These are phyloP conservation scores for Xiphorhynchus erythropygius DNA, from an alignment of 2,797 vertebrate genomes.

Conservation along the genomic window DNA sequence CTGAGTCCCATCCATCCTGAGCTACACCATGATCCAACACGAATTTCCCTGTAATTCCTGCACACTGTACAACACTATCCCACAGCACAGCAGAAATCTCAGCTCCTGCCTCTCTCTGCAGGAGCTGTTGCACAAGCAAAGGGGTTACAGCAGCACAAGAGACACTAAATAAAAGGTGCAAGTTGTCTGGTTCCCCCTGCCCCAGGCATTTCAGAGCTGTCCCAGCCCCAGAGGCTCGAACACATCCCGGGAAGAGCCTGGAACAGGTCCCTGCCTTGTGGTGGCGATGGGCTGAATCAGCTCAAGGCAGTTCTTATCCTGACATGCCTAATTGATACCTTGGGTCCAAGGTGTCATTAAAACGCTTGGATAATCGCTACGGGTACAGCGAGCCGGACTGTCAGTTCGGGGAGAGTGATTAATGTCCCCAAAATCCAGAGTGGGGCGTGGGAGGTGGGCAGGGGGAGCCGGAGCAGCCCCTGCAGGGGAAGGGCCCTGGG, in stretches of 20 bases:
- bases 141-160: not conserved
- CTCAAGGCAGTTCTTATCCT: slow-evolving; percentile 73
- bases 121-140: not conserved
- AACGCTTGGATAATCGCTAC: slow-evolving; percentile 69
- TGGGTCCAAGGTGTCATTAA: slow-evolving; percentile 74
- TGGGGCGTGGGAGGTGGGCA: not conserved
- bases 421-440: slow-evolving; percentile 49
- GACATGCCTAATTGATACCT: slow-evolving; percentile 79
- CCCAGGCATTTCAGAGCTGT: not conserved
- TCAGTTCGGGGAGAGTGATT: slow-evolving; percentile 47
- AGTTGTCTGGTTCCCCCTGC: not conserved
- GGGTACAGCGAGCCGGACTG: slow-evolving; percentile 44
- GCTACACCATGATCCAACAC: not conserved
- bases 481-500: not conserved
- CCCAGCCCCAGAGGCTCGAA: not conserved
- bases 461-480: not conserved
- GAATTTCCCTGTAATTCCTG: rapidly evolving
- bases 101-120: not conserved
- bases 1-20: not conserved
- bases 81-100: not conserved
- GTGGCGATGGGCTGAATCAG: slow-evolving; percentile 33
- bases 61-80: rapidly evolving
- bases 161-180: not conserved
- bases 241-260: not conserved
- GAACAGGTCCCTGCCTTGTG: not conserved